Evolutionary conservation across 2,888 invertebrate genomes (phyloP).

Genomic region (Herminia tarsipennalis): DNA sequence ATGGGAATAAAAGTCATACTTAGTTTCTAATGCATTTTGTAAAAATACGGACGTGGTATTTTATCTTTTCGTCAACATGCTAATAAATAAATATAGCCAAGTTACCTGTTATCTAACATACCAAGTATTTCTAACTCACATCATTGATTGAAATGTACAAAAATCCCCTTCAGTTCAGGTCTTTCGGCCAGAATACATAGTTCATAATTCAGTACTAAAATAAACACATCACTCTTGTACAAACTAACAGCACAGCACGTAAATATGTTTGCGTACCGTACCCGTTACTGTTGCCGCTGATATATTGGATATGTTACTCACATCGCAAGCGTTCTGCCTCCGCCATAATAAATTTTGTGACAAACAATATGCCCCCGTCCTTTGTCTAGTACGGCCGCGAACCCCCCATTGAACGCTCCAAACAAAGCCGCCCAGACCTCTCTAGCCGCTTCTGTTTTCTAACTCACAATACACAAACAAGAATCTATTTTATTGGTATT

Average conservation of each 20-base stretch:
- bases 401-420: slow-evolving; percentile 65
- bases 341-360: slow-evolving; percentile 81
- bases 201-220: slow-evolving; percentile 15
- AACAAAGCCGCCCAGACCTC: slow-evolving; percentile 60
- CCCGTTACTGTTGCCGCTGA: slow-evolving; percentile 50
- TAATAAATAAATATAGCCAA: no score
- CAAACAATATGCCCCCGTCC: slow-evolving; percentile 81
- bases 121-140: no score
- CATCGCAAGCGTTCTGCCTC: slow-evolving; percentile 50
- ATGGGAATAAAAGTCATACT: no score
- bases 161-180: no score
- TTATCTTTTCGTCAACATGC: no score
- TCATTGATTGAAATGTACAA: no score
- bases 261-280: slow-evolving; percentile 68
- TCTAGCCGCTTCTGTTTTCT: slow-evolving; percentile 42
- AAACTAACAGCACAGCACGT: slow-evolving; percentile 41
- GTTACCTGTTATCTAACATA: no score
- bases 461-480: slow-evolving; percentile 39
- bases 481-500: not conserved
- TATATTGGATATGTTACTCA: slow-evolving; percentile 67
- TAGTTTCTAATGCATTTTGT: no score
- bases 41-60: no score
- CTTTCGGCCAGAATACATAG: no score
- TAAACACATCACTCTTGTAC: slow-evolving; percentile 19
- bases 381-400: slow-evolving; percentile 68